Base-by-base conservation (phyloP, 2,113 vertebrate species). In the Callochromis pleurospilus region DNA sequence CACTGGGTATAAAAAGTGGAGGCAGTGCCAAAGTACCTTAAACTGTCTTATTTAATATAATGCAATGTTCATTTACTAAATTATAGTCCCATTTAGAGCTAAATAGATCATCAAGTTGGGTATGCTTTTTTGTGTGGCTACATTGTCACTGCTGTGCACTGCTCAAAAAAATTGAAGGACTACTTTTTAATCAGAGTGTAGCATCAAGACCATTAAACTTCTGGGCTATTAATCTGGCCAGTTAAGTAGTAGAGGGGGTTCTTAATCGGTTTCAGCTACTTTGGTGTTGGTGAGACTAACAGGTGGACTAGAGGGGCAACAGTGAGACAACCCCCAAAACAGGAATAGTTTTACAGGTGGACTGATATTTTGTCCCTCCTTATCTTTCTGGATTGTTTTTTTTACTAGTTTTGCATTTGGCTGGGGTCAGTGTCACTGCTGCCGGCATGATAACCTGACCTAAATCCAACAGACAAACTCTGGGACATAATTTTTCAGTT, bases 71-170 rank as follows among this genome's bases (percentile, higher is more conserved):
- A 73, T 73, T 26, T 45, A 68, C 0, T 21, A 38, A 68, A 31
- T 77, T 77, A 31, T 47, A 11, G 70, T 49, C 10, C 26, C 24
- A 77, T 49, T 77, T 77, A 1, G 70, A 49, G 26, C 29, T 31
- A 13, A 31, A 49, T 1, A 49, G 2, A 49, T 11, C 15, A 47
- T 49, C 5, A 49, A 49, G 70, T 47, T 49, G 24, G 42, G 6
- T 49, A 31, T 49, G 24, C 42, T 49, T 49, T 75, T 19, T 47
- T 47, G 24, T 1, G 42, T 49, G 42, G 70, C 42, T 12, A 12
- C 42, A 19, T 77, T 49, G 15, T 77, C 21, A 26, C 38, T 73
- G 40, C 2, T 0, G 62, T 68, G 0, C 19, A 68, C 62, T 68
- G n/a, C n/a, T 68, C 36, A 40, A 24, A 68, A 24, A 24, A 24